Percentiles rank a stretch among this genome's conserved stretches.
Conservation (phyloP, 2,888 invertebrate genomes). For the Sarcophaga caerulescens region DNA sequence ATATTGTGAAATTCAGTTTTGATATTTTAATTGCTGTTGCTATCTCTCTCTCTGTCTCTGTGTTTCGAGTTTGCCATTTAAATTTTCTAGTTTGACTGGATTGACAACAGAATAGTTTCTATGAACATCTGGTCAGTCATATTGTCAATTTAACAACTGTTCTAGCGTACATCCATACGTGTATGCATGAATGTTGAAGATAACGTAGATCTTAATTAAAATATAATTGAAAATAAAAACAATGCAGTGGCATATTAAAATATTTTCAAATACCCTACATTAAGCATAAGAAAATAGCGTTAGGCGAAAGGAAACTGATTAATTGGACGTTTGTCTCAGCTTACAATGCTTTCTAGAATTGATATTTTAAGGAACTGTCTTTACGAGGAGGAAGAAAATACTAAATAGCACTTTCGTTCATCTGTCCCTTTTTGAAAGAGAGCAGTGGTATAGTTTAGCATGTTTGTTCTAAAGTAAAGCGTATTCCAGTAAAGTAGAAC, state of each 20-base stretch:
- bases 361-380: too few relatives aligned
- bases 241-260: background rate
- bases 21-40: background rate
- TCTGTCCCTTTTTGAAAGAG: too few relatives aligned
- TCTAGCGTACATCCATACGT: background rate
- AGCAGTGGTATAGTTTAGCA: too few relatives aligned
- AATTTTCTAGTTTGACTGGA: conserved; percentile 36
- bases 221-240: conserved; percentile 6
- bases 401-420: too few relatives aligned
- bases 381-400: too few relatives aligned
- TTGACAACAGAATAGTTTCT: background rate
- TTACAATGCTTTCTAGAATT: too few relatives aligned
- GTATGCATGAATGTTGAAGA: conserved; percentile 18
- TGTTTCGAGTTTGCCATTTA: conserved; percentile 27
- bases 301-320: too few relatives aligned
- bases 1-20: background rate
- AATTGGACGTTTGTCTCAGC: too few relatives aligned
- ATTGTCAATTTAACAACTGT: conserved; percentile 26
- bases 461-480: too few relatives aligned
- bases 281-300: too few relatives aligned
- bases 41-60: background rate
- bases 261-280: conserved; percentile 2
- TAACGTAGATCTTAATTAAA: conserved; percentile 52
- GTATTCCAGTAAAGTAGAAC: too few relatives aligned
- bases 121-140: conserved; percentile 23